These are phyloP conservation scores for Buathra laborator DNA, from an alignment of 2,888 invertebrate species.

Conservation along the genomic window DNA sequence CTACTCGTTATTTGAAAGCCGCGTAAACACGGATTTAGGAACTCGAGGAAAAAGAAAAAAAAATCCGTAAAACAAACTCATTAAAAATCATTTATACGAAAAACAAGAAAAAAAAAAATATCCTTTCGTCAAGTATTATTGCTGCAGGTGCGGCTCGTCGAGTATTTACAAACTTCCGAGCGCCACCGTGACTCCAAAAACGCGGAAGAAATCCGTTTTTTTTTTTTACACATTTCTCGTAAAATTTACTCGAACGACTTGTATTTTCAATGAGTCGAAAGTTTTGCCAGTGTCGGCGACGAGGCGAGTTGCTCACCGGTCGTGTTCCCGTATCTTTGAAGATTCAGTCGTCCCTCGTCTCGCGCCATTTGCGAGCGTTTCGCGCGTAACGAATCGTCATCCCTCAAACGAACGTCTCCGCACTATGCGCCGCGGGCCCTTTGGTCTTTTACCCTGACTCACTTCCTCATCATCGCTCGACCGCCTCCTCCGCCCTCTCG, in stretches of 20 bases:
- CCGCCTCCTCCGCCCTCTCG: slow-evolving; percentile 3
- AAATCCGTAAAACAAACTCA: not conserved
- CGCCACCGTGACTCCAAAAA: slow-evolving; percentile 67
- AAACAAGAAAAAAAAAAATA: not conserved
- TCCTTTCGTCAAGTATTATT: not conserved
- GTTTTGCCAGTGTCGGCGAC: slow-evolving; percentile 52
- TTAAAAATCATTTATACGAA: not conserved
- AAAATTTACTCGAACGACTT: slow-evolving; percentile 36
- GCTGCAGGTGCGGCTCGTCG: not conserved
- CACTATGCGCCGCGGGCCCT: slow-evolving; percentile 63
- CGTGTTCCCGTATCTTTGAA: slow-evolving; percentile 69
- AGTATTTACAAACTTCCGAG: slow-evolving; percentile 42
- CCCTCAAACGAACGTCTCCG: slow-evolving; percentile 77
- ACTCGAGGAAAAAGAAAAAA: slow-evolving; percentile 12
- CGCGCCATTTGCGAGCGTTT: slow-evolving; percentile 79
- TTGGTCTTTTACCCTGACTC: slow-evolving; percentile 49
- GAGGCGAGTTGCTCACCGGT: slow-evolving; percentile 49
- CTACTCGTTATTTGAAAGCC: slow-evolving; percentile 11
- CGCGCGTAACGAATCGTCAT: slow-evolving; percentile 79
- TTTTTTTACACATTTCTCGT: slow-evolving; percentile 28
- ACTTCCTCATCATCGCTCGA: slow-evolving; percentile 43
- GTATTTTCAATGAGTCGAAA: slow-evolving; percentile 50
- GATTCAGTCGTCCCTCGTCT: slow-evolving; percentile 71
- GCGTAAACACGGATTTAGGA: slow-evolving; percentile 11
- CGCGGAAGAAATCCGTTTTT: slow-evolving; percentile 58